phyloP scores from a whole-genome alignment of 2,888 invertebrate species.

The Polydrusus tereticollis region DNA sequence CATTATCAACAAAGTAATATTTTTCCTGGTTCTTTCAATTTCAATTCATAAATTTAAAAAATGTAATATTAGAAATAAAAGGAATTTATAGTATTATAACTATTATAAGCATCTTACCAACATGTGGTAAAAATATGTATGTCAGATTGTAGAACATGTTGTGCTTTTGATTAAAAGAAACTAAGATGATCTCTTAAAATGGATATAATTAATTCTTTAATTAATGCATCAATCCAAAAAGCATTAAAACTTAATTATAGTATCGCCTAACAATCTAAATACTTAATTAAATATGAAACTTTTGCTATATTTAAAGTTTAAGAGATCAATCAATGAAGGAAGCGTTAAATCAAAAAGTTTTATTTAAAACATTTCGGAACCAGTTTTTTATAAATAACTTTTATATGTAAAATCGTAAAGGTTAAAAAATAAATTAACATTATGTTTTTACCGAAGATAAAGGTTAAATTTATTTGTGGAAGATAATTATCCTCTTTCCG shows the following conservation, averaged over 20 bases:
- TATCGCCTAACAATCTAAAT: slow-evolving; percentile 5
- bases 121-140: slow-evolving; percentile 9
- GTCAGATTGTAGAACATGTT: not conserved
- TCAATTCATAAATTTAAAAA: not conserved
- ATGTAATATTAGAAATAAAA: not conserved
- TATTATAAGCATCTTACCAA: not conserved
- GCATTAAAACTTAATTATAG: slow-evolving; percentile 17
- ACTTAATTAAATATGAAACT: slow-evolving; percentile 17
- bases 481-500: not conserved
- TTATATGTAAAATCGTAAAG: not conserved
- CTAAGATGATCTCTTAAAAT: slow-evolving; percentile 7
- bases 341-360: not conserved
- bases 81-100: not conserved
- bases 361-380: not conserved
- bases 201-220: slow-evolving; percentile 7
- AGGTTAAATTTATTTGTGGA: slow-evolving; percentile 13
- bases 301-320: slow-evolving; percentile 14
- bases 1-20: no score
- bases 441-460: not conserved
- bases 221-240: slow-evolving; percentile 16
- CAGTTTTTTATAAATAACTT: slow-evolving; percentile 11
- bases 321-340: slow-evolving; percentile 12
- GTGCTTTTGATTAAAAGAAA: slow-evolving; percentile 10
- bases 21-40: no score
- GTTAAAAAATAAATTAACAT: slow-evolving; percentile 8